Conservation (phyloP, 2,113 vertebrate genomes). For the Epinephelus lanceolatus region DNA sequence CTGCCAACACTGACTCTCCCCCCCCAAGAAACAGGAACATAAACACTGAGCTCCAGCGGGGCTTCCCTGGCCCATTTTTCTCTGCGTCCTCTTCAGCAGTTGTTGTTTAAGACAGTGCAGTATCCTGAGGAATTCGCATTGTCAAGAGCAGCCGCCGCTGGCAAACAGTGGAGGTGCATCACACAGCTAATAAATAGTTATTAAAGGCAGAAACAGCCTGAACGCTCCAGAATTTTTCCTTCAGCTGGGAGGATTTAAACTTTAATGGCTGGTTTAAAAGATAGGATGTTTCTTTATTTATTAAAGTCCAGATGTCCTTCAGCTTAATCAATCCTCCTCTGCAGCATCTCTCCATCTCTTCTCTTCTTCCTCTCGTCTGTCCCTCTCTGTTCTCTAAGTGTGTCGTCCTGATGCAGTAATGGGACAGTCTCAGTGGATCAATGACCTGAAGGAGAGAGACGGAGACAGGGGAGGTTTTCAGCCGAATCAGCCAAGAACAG, state of each 20-base stretch:
- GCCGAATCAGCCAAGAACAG: background rate
- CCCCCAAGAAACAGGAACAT: background rate
- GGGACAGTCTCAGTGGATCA: slow-evolving; percentile 45
- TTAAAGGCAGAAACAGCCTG: background rate
- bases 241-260: background rate
- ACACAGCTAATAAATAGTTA: background rate
- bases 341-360: slow-evolving; percentile 8
- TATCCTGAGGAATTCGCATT: slow-evolving; percentile 9
- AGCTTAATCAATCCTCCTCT: background rate
- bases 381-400: slow-evolving; percentile 1
- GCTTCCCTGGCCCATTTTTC: background rate
- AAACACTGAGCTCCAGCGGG: background rate
- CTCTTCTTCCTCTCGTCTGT: background rate
- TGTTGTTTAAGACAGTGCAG: background rate
- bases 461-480: slow-evolving; percentile 25
- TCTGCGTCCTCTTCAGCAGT: background rate
- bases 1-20: slow-evolving; percentile 1
- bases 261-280: background rate
- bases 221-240: background rate
- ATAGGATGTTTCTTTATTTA: background rate
- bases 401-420: slow-evolving; percentile 44
- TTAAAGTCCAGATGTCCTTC: slow-evolving; percentile 2
- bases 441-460: slow-evolving; percentile 35
- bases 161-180: slow-evolving; percentile 3
- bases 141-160: background rate